These are phyloP conservation scores for Cyprinodon brontotheroides DNA, from an alignment of 2,113 vertebrate species.

Conservation along the genomic window DNA sequence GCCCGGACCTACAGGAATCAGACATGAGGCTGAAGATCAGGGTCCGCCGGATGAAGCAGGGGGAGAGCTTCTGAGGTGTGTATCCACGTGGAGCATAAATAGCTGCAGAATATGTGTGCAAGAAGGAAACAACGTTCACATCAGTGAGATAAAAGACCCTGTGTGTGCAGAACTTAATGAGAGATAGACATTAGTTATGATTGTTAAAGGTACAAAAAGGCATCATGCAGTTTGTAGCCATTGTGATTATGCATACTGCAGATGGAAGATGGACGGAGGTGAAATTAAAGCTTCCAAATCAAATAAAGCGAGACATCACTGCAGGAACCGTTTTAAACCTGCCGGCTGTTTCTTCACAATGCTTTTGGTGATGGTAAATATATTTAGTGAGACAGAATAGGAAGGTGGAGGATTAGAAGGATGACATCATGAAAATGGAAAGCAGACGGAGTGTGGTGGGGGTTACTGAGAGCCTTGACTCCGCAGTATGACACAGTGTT, in stretches of 20 bases:
- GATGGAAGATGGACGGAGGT: slow-evolving; percentile 31
- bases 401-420: slow-evolving; percentile 48
- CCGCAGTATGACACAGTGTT: slow-evolving; percentile 67
- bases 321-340: not conserved
- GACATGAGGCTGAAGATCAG: slow-evolving; percentile 93
- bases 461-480: slow-evolving; percentile 49
- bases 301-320: slow-evolving; percentile 8
- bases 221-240: slow-evolving; percentile 29
- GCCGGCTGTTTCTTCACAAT: slow-evolving; percentile 34
- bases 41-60: slow-evolving; percentile 90
- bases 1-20: slow-evolving; percentile 82
- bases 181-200: not conserved
- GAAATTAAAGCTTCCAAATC: slow-evolving; percentile 18
- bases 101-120: not conserved
- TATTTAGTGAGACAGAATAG: slow-evolving; percentile 42
- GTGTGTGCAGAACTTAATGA: not conserved
- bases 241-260: slow-evolving; percentile 33
- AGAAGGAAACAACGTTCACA: not conserved
- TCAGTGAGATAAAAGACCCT: slow-evolving; percentile 10
- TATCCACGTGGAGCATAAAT: slow-evolving; percentile 66
- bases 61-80: slow-evolving; percentile 88
- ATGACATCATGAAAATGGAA: slow-evolving; percentile 67
- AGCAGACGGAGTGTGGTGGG: slow-evolving; percentile 43
- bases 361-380: slow-evolving; percentile 34
- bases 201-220: slow-evolving; percentile 16